Percentiles rank a stretch among this genome's conserved stretches.
Evolutionary conservation across 2,797 vertebrate genomes (phyloP).

Genomic region (Enteromius trimaculatus): DNA sequence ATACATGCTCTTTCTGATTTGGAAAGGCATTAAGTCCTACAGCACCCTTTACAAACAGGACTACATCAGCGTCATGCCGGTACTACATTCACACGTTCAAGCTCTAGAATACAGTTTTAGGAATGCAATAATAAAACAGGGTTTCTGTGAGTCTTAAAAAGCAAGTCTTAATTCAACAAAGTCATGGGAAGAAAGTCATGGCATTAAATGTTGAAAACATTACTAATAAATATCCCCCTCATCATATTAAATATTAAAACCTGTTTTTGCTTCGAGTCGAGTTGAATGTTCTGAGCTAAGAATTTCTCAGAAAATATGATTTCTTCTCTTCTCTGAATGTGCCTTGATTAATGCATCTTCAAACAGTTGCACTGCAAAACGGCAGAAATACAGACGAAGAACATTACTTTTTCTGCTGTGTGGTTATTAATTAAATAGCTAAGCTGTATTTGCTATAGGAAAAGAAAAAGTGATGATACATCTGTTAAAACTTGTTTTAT

Average conservation of each 20-base stretch:
- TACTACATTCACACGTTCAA: constrained; percentile 51
- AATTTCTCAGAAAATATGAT: neutral
- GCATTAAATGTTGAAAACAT: neutral
- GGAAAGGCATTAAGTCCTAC: constrained; percentile 76
- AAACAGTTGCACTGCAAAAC: neutral
- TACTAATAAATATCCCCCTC: neutral
- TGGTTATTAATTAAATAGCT: no score
- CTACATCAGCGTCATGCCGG: constrained; percentile 71
- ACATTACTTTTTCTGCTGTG: neutral
- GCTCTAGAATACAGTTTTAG: neutral
- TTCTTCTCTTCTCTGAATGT: neutral
- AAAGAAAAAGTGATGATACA: no score
- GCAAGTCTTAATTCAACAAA: neutral
- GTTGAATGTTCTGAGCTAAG: neutral
- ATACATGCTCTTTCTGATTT: constrained; percentile 75
- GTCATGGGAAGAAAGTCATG: neutral
- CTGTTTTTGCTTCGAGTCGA: neutral
- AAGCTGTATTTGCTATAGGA: no score
- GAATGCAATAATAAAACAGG: neutral
- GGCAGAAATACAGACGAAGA: neutral
- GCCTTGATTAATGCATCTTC: neutral
- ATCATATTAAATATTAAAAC: neutral
- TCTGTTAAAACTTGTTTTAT: neutral
- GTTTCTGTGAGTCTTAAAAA: neutral
- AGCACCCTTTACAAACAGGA: constrained; percentile 59